Conservation (phyloP, 1,140 invertebrate species). For the Drosophila tsacasi region DNA sequence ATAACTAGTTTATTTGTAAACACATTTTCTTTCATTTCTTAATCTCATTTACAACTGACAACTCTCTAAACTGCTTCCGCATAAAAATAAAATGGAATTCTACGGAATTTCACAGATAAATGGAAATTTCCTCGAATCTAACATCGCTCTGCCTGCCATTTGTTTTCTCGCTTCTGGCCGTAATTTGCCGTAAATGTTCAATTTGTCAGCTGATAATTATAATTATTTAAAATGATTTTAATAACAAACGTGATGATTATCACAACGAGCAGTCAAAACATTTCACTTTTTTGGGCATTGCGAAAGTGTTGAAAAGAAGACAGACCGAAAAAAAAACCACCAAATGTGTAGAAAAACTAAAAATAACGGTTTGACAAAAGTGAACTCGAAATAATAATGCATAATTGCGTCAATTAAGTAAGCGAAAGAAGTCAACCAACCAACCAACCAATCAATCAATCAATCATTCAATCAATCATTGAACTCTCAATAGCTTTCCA, state of each 20-base stretch:
- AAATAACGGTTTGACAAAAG: slow-evolving; percentile 49
- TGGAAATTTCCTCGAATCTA: slow-evolving; percentile 24
- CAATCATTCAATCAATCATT: slow-evolving; percentile 59
- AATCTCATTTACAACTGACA: not conserved
- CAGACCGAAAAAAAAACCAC: slow-evolving; percentile 16
- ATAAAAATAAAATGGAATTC: not conserved
- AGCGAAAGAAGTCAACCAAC: slow-evolving; percentile 55
- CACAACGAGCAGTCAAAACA: slow-evolving; percentile 49
- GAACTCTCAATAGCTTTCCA: slow-evolving; percentile 53
- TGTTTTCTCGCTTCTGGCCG: slow-evolving; percentile 15
- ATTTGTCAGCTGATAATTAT: slow-evolving; percentile 41
- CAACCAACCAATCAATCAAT: slow-evolving; percentile 52
- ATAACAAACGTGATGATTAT: slow-evolving; percentile 59
- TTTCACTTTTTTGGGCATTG: slow-evolving; percentile 69
- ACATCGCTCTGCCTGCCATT: slow-evolving; percentile 2
- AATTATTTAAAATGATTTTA: slow-evolving; percentile 70
- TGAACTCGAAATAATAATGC: slow-evolving; percentile 63
- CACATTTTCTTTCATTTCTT: not conserved
- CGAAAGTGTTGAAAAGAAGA: slow-evolving; percentile 72
- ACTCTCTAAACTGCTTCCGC: not conserved
- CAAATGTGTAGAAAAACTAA: slow-evolving; percentile 42
- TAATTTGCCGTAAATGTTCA: slow-evolving; percentile 29
- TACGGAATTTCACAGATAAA: slow-evolving; percentile 8
- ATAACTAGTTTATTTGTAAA: not conserved
- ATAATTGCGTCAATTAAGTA: slow-evolving; percentile 74